Evolutionary conservation across 2,888 invertebrate species (phyloP), one percentile per base, ranked within the genome.

Genomic region (Boloria euphrosyne): DNA sequence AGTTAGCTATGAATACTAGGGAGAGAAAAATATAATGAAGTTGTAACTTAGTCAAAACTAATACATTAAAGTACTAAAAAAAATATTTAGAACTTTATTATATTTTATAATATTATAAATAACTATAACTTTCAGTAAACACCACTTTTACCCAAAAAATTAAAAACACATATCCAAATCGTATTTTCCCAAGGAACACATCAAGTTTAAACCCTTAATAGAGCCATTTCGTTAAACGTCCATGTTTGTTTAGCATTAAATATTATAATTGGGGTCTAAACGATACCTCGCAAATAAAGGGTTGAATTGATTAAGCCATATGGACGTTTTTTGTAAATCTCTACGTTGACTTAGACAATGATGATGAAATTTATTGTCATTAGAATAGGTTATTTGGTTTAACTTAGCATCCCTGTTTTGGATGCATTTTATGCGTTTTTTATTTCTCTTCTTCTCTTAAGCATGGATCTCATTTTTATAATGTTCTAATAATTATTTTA

Each of bases 221-320:
- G 83, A 91, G 90, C 85, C 86, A 89, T 91, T 90, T 85, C 78
- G 82, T 78, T 77, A 82, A 84, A 84, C 79, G 84, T 80, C 80
- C 80, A 67, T 91, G 90, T 91, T 91, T 90, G 85, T 87, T 89
- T 87, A 89, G 84, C 89, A 89, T 91, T 91, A 87, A 87, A 89
- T 89, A 85, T 90, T 84, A 90, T 91, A 91, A 90, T 90, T 75
- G 87, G 85, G 82, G 80, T 78, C 80, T 83, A 86, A 88, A 87
- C 85, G 87, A 82, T 76, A 67, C 81, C 80, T 77, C 80, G 78
- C 80, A 87, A 90, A 90, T 88, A 87, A 90, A 90, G 90, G 90
- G 90, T 90, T 90, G 84, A 81, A 77, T 80, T 75, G 83, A 80
- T 86, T 85, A 82, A 78, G 75, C 78, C 90, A 78, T 77, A 77